Evolutionary conservation across 2,888 invertebrate genomes (phyloP).

Genomic region (Polyommatus iphigenia): DNA sequence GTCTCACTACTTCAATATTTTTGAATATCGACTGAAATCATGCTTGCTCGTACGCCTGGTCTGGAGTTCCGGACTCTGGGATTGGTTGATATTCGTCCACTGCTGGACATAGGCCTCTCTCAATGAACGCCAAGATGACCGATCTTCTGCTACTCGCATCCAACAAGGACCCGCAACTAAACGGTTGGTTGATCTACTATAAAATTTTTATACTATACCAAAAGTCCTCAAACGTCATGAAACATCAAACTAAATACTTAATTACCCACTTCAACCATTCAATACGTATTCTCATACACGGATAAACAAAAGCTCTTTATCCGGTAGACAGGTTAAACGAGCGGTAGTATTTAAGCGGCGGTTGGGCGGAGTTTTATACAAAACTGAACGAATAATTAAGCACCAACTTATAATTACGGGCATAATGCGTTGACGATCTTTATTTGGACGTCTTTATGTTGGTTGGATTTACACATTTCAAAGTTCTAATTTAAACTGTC

Average conservation of each 20-base stretch:
- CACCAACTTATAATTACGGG: constrained; percentile 64
- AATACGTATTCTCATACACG: constrained; percentile 62
- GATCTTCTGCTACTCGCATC: too few species aligned
- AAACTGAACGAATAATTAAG: constrained; percentile 69
- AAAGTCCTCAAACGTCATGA: constrained; percentile 39
- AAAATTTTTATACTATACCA: neutral
- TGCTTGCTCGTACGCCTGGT: too few species aligned
- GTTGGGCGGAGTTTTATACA: constrained; percentile 69
- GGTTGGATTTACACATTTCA: neutral
- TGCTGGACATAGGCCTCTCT: too few species aligned
- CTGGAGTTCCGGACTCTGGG: too few species aligned
- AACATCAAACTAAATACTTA: constrained; percentile 52
- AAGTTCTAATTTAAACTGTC: neutral
- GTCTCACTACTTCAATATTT: too few species aligned
- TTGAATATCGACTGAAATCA: too few species aligned
- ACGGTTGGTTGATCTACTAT: too few species aligned
- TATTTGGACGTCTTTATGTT: constrained; percentile 32
- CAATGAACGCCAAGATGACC: too few species aligned
- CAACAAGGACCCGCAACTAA: too few species aligned
- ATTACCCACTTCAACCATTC: constrained; percentile 67
- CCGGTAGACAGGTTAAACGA: constrained; percentile 50
- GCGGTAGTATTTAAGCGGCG: constrained; percentile 53
- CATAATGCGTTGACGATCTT: constrained; percentile 39
- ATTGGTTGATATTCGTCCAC: too few species aligned
- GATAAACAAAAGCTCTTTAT: constrained; percentile 73